Evolutionary conservation across 2,888 invertebrate species (phyloP).

Genomic region (Drosophila affinis): DNA sequence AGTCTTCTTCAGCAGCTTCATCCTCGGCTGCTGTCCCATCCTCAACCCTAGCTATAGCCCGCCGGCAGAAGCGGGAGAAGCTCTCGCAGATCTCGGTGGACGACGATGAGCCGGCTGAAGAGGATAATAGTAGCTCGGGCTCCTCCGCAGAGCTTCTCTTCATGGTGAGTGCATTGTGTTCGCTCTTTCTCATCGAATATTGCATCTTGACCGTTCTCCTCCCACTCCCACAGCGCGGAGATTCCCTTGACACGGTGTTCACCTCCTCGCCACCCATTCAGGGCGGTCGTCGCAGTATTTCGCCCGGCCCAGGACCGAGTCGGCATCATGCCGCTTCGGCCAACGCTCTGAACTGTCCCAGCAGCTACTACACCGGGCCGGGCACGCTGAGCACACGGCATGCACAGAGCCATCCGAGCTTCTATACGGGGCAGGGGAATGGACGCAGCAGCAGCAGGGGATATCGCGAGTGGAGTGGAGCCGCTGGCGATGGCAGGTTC

Average conservation of each 20-base stretch:
- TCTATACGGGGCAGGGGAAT: conserved; percentile 58
- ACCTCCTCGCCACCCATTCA: conserved; percentile 86
- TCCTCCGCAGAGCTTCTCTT: conserved; percentile 83
- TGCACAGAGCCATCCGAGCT: conserved; percentile 69
- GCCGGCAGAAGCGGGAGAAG: conserved; percentile 61
- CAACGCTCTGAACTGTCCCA: conserved; percentile 63
- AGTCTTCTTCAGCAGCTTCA: conserved; percentile 33
- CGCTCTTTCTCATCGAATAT: neutral
- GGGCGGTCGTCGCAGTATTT: conserved; percentile 71
- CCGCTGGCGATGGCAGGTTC: neutral
- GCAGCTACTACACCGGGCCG: conserved; percentile 63
- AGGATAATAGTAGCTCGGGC: conserved; percentile 80
- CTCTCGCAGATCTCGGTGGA: conserved; percentile 63
- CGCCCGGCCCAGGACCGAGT: conserved; percentile 75
- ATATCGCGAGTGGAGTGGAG: conserved; percentile 62
- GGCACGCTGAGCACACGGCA: conserved; percentile 62
- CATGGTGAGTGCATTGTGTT: conserved; percentile 77
- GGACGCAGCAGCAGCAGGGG: conserved; percentile 52
- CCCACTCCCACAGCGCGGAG: conserved; percentile 86
- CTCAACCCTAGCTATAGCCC: conserved; percentile 27
- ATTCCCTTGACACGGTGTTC: conserved; percentile 88
- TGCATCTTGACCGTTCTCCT: neutral
- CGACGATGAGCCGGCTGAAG: conserved; percentile 61
- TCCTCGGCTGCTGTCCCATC: conserved; percentile 17
- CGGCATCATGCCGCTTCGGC: conserved; percentile 67